These are phyloP conservation scores for Rhopalosiphum padi DNA, from an alignment of 1,140 invertebrate species.

Conservation along the genomic window DNA sequence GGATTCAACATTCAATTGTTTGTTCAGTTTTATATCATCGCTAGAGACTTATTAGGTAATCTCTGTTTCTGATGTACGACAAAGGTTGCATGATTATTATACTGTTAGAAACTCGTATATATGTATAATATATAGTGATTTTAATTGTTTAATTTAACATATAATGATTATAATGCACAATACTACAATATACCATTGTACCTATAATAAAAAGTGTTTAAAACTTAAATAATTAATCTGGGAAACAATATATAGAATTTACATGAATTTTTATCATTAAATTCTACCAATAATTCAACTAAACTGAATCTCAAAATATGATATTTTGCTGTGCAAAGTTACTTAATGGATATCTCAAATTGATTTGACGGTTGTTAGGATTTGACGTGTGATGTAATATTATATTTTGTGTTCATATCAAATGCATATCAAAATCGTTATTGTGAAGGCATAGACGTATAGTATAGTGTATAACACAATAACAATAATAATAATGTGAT, in stretches of 20 bases:
- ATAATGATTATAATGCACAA: background rate
- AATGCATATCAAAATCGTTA: background rate
- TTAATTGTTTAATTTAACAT: background rate
- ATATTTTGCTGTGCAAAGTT: background rate
- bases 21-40: background rate
- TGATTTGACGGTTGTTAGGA: background rate
- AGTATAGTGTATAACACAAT: background rate
- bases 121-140: background rate
- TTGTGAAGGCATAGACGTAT: background rate
- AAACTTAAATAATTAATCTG: background rate
- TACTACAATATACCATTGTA: background rate
- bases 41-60: background rate
- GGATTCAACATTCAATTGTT: background rate
- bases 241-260: background rate
- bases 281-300: background rate
- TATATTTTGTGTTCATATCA: background rate
- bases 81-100: background rate
- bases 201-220: background rate
- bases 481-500: conserved; percentile 18
- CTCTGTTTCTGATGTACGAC: background rate
- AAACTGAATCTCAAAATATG: background rate
- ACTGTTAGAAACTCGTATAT: background rate
- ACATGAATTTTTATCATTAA: background rate
- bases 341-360: background rate
- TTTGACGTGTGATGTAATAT: background rate